These are phyloP conservation scores for Diploscapter pachys DNA, from an alignment of 1,140 invertebrate species.

Conservation along the genomic window DNA sequence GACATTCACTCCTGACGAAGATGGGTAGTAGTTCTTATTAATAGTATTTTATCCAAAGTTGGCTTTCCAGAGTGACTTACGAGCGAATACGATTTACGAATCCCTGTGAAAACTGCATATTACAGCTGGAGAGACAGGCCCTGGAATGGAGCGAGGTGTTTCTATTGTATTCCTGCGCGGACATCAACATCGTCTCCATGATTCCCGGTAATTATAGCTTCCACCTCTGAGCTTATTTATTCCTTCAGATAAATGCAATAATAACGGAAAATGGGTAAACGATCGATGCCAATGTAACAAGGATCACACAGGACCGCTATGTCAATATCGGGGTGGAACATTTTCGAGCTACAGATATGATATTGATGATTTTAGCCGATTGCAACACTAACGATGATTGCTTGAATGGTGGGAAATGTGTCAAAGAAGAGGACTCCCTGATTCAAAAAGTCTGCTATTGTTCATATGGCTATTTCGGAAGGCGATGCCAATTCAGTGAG, in stretches of 20 bases:
- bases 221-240: no score
- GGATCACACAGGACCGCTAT: slow-evolving; percentile 44
- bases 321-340: slow-evolving; percentile 44
- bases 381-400: slow-evolving; percentile 38
- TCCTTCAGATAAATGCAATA: slow-evolving; percentile 21
- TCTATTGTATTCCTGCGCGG: slow-evolving; percentile 88
- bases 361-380: slow-evolving; percentile 34
- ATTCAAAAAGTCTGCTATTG: slow-evolving; percentile 62
- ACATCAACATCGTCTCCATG: slow-evolving; percentile 74
- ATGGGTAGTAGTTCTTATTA: no score
- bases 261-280: slow-evolving; percentile 36
- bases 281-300: slow-evolving; percentile 42
- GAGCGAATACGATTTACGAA: slow-evolving; percentile 77
- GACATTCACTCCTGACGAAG: no score
- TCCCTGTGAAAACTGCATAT: slow-evolving; percentile 81
- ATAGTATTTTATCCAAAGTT: no score
- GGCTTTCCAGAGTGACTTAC: slow-evolving; percentile 41
- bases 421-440: slow-evolving; percentile 49
- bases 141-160: slow-evolving; percentile 79
- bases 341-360: slow-evolving; percentile 12
- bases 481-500: slow-evolving; percentile 61
- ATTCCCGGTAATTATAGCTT: slow-evolving; percentile 8
- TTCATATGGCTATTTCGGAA: slow-evolving; percentile 38
- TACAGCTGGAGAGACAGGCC: slow-evolving; percentile 81
- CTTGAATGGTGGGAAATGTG: slow-evolving; percentile 62